These are phyloP conservation scores for Leucoraja erinaceus DNA, from an alignment of 2,113 vertebrate genomes.

Conservation along the genomic window DNA sequence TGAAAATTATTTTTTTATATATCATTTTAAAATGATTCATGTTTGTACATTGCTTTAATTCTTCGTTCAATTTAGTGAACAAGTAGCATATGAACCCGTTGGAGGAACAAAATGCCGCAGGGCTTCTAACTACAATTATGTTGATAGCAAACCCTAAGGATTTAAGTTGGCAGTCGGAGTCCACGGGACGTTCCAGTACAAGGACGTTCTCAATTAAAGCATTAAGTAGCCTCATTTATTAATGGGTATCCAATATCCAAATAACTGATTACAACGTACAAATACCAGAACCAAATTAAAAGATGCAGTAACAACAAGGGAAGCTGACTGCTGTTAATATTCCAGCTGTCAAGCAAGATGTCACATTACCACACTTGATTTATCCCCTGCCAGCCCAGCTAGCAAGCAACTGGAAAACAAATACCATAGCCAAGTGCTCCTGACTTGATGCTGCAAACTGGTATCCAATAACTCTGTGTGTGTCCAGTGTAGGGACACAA, in stretches of 20 bases:
- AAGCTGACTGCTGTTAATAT: background rate
- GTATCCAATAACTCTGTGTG: background rate
- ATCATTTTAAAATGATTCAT: too few species aligned
- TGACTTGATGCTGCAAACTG: background rate
- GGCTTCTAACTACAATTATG: background rate
- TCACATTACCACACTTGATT: background rate
- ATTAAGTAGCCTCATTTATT: background rate
- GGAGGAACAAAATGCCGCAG: background rate
- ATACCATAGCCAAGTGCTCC: background rate
- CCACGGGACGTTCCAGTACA: background rate
- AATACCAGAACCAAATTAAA: background rate
- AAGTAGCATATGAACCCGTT: background rate
- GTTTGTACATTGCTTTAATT: too few species aligned
- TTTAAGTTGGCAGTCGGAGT: background rate
- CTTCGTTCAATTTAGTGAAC: background rate
- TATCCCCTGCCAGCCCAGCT: background rate
- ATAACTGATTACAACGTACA: background rate
- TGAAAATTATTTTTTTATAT: too few species aligned
- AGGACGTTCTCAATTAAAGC: background rate
- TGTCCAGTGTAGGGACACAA: background rate
- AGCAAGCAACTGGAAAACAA: background rate
- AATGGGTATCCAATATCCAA: background rate
- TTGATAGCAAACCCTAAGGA: background rate
- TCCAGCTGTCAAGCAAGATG: background rate
- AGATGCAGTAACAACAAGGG: background rate